These are phyloP conservation scores for Pristionchus fissidentatus DNA, from an alignment of 2,888 invertebrate species.

Conservation along the genomic window DNA sequence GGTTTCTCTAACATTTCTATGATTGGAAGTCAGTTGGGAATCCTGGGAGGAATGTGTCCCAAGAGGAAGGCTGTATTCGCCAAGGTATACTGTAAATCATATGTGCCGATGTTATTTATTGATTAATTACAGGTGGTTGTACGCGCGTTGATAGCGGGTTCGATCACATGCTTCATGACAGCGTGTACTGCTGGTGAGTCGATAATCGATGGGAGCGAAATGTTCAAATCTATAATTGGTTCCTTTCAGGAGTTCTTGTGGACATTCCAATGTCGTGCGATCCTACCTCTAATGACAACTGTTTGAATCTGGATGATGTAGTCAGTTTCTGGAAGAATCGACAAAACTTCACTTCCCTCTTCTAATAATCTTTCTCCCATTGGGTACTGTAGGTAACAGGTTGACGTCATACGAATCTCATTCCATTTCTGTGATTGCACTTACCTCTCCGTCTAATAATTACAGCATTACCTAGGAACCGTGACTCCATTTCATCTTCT, in stretches of 20 bases:
- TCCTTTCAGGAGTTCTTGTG: conserved; percentile 32
- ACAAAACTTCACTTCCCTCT: conserved; percentile 6
- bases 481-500: neutral
- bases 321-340: conserved; percentile 17
- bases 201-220: neutral
- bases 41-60: conserved; percentile 62
- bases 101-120: neutral
- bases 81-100: conserved; percentile 49
- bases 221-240: neutral
- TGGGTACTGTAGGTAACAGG: too few species aligned
- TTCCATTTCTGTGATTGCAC: conserved; percentile 1
- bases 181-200: conserved; percentile 47
- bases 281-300: conserved; percentile 21
- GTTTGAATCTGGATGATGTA: conserved; percentile 40
- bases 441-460: neutral
- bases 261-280: conserved; percentile 27
- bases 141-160: conserved; percentile 46
- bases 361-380: neutral
- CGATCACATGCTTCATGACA: conserved; percentile 49
- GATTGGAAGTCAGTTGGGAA: conserved; percentile 77
- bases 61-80: conserved; percentile 58
- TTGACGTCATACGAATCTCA: conserved; percentile 31
- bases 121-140: conserved; percentile 44
- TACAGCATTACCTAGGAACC: neutral
- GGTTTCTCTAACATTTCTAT: conserved; percentile 78